A percentile compares a stretch with the other conserved stretches of the same genome.
Conservation (phyloP, 2,797 vertebrate species). For the Sebastes trivittatus region DNA sequence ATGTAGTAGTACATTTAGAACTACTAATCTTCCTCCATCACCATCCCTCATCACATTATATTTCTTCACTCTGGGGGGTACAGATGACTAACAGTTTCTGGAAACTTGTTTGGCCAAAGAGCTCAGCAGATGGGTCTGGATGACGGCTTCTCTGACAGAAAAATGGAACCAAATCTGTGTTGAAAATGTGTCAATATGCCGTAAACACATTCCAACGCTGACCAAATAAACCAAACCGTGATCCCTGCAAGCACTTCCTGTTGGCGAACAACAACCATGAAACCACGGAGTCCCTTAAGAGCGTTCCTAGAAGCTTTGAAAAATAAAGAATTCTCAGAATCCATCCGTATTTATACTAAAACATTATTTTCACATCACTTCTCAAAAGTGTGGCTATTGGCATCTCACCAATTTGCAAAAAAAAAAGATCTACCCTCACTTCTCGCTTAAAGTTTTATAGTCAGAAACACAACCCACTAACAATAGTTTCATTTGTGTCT, state of each 20-base stretch:
- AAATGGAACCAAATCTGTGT: conserved; percentile 24
- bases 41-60: conserved; percentile 19
- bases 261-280: conserved; percentile 38
- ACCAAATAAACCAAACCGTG: conserved; percentile 42
- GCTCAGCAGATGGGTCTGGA: conserved; percentile 15
- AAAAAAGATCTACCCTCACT: neutral
- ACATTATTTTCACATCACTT: conserved; percentile 11
- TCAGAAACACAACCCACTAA: neutral
- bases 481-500: neutral
- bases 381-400: neutral
- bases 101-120: conserved; percentile 34
- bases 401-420: neutral
- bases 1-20: neutral
- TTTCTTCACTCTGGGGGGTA: conserved; percentile 33
- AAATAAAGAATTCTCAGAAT: conserved; percentile 41
- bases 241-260: conserved; percentile 36
- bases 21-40: neutral
- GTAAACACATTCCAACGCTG: conserved; percentile 46
- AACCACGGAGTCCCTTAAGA: conserved; percentile 32
- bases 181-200: conserved; percentile 45
- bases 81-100: conserved; percentile 34
- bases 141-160: conserved; percentile 30
- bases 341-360: neutral
- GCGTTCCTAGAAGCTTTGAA: conserved; percentile 42
- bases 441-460: neutral